A percentile compares a stretch with the other conserved stretches of the same genome.
Conservation (phyloP, 2,888 invertebrate genomes). For the Luperina nickerlii region DNA sequence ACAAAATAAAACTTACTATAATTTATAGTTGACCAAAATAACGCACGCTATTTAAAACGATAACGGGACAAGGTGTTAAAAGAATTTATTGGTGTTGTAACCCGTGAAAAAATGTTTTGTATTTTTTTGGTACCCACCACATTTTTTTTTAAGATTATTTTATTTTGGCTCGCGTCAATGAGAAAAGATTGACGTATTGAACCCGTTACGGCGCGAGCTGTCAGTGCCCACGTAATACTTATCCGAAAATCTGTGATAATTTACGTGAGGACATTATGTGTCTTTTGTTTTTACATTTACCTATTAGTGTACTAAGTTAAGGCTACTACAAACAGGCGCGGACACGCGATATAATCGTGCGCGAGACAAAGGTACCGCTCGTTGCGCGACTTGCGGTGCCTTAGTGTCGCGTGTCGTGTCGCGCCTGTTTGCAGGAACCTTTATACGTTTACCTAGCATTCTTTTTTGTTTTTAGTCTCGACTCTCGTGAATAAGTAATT, state of each 20-base stretch:
- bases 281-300: constrained; percentile 2
- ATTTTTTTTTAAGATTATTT: neutral
- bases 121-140: neutral
- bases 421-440: no score
- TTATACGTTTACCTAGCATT: neutral
- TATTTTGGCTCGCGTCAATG: constrained; percentile 19
- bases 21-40: constrained; percentile 25
- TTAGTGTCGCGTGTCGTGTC: no score
- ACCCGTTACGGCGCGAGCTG: constrained; percentile 8
- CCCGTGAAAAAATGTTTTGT: constrained; percentile 17
- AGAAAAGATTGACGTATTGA: constrained; percentile 12
- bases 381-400: no score
- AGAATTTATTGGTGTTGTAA: constrained; percentile 52
- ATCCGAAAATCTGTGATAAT: constrained; percentile 11
- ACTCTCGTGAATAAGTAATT: constrained; percentile 50
- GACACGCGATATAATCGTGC: no score
- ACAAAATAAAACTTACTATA: constrained; percentile 17
- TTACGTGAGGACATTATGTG: neutral
- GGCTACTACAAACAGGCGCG: no score
- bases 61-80: constrained; percentile 29
- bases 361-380: no score
- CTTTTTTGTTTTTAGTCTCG: constrained; percentile 25
- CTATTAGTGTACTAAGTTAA: neutral
- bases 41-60: constrained; percentile 33
- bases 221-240: constrained; percentile 18